Base-by-base conservation (phyloP, 2,113 vertebrate genomes). In the Sminthopsis crassicaudata region DNA sequence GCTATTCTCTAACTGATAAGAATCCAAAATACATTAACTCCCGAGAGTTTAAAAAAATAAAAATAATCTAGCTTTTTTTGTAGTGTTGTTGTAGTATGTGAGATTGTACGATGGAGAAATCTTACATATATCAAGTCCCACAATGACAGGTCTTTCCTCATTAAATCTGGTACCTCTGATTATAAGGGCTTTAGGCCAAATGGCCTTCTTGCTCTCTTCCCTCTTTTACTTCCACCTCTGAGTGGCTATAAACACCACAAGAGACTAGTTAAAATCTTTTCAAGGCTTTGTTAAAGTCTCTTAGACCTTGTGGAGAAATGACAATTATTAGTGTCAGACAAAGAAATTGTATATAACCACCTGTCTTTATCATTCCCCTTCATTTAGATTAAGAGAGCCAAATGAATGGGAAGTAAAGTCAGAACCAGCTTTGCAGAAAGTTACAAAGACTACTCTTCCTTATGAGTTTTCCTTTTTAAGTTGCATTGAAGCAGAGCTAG, bases 391-490 rank as follows among this genome's bases (percentile, higher is more conserved):
- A 91, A 54, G 95, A 60, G 50, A 94, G 88, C 46, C 91, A 95
- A 92, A 1, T 22, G 76, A 91, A 95, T 92, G 90, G 95, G 95
- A 92, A 96, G 51, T 52, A 14, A 76, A 36, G 90, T 92, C 7
- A 48, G 51, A 93, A 60, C 90, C 92, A 93, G 0, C 42, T 26
- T 91, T 94, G 89, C 60, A 92, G 14, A 96, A 93, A 57, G n/a
- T 52, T 93, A 53, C 89, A 91, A 95, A 94, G 53, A 92, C 94
- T 52, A 24, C 55, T 93, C 52, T 97, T 95, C 54, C 92, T 91
- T 91, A 96, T 42, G 5, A 46, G 91, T 96, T 95, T 96, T 95
- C 91, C 93, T 88, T 88, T 92, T 94, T 94, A 95, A 95, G 89
- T 91, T 54, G 94, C 48, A 93, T 53, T 46, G 55, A 92, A 95